phyloP scores from a whole-genome alignment of 1,140 invertebrate genomes.

The Aphis gossypii region DNA sequence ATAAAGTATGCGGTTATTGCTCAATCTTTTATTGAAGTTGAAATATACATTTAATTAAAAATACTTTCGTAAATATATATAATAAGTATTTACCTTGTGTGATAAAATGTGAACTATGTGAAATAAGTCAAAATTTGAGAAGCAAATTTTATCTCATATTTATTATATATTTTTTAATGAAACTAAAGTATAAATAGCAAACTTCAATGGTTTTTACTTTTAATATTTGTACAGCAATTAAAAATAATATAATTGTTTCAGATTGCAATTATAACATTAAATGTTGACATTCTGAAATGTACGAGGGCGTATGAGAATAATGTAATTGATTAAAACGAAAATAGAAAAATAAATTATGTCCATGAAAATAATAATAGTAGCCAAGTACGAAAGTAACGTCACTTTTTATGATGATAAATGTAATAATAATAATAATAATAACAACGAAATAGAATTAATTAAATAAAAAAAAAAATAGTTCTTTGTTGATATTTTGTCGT shows the following conservation, averaged over 20 bases:
- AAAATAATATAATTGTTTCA: not conserved
- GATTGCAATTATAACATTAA: not conserved
- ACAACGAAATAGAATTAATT: not conserved
- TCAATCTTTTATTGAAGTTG: not conserved
- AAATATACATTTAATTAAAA: not conserved
- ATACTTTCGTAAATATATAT: not conserved
- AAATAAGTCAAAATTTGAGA: not conserved
- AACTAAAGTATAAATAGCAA: not conserved
- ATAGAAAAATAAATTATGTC: slow-evolving; percentile 1
- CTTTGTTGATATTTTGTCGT: not conserved
- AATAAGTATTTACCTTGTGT: not conserved
- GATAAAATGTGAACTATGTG: not conserved
- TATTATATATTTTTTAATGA: slow-evolving; percentile 2
- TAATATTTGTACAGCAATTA: not conserved
- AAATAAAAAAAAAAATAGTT: not conserved
- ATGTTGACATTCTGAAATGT: not conserved
- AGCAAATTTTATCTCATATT: not conserved
- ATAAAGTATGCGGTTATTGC: not conserved
- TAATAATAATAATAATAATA: not conserved
- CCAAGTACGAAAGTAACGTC: not conserved
- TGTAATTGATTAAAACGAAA: not conserved
- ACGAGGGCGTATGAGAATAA: not conserved
- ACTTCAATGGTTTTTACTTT: not conserved
- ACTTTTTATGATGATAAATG: not conserved
- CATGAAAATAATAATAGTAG: not conserved